Conservation (phyloP, 2,888 invertebrate species). For the Micoletzkya japonica region DNA sequence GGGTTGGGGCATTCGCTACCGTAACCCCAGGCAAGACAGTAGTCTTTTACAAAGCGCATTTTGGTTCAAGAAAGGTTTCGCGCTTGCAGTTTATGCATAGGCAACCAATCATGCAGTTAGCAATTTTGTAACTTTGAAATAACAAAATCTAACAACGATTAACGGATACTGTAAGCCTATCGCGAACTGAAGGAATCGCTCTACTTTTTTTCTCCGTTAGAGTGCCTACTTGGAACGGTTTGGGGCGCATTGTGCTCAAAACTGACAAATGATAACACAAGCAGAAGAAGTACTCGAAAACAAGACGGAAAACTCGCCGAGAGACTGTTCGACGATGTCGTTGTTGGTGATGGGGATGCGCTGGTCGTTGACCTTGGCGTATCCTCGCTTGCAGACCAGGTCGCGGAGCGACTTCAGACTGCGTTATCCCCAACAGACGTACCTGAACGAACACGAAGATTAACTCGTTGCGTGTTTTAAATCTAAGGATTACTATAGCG, state of each 20-base stretch:
- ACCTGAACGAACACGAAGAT: slow-evolving; percentile 20
- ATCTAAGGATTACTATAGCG: slow-evolving; percentile 21
- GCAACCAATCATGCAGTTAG: no score
- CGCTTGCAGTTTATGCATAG: no score
- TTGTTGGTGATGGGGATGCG: slow-evolving; percentile 92
- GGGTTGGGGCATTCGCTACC: no score
- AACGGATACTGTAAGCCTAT: no score
- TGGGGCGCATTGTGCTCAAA: no score
- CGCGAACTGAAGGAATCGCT: no score
- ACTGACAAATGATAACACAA: slow-evolving; percentile 10
- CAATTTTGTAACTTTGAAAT: no score
- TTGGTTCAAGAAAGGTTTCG: no score
- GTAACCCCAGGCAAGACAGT: no score
- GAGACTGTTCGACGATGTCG: slow-evolving; percentile 84
- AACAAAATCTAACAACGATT: no score
- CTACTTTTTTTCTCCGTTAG: no score
- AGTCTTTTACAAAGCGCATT: no score
- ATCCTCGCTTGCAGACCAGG: slow-evolving; percentile 96
- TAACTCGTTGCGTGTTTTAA: slow-evolving; percentile 11
- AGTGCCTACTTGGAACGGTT: slow-evolving; percentile 2
- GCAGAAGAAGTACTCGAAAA: background rate
- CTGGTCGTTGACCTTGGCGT: slow-evolving; percentile 86
- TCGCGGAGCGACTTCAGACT: slow-evolving; percentile 94
- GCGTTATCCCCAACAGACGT: slow-evolving; percentile 95
- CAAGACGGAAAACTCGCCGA: slow-evolving; percentile 70